Conservation (phyloP, 1,140 invertebrate genomes). For the Aporrectodea caliginosa region DNA sequence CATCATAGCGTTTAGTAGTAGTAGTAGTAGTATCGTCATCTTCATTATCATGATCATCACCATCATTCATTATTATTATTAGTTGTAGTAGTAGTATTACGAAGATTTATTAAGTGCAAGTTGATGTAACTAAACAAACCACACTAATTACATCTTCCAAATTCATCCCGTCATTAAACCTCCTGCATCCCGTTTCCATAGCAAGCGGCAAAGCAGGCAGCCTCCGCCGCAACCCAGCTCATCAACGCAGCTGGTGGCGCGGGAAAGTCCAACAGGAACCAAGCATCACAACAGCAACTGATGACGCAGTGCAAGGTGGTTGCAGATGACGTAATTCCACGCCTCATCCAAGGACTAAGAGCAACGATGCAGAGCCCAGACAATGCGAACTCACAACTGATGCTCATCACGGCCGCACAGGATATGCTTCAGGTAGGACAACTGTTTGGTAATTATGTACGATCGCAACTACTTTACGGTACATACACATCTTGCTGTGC, state of each 20-base stretch:
- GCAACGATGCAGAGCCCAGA: constrained; percentile 68
- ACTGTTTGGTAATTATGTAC: too few relatives aligned
- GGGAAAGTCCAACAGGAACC: constrained; percentile 70
- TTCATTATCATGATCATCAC: too few relatives aligned
- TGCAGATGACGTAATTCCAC: constrained; percentile 70
- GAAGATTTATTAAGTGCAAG: too few relatives aligned
- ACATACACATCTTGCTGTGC: too few relatives aligned
- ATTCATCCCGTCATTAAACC: not conserved
- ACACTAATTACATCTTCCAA: constrained; percentile 11
- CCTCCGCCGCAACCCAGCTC: constrained; percentile 82
- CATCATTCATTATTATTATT: too few relatives aligned
- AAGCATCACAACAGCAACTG: constrained; percentile 71
- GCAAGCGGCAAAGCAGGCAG: constrained; percentile 77
- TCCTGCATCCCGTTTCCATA: constrained; percentile 31
- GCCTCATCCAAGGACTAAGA: constrained; percentile 75
- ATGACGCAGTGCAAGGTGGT: constrained; percentile 70
- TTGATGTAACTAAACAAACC: too few relatives aligned
- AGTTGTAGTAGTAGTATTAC: too few relatives aligned
- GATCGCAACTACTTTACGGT: too few relatives aligned
- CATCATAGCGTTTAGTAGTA: too few relatives aligned
- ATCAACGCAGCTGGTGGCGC: constrained; percentile 61
- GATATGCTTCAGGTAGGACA: constrained; percentile 18
- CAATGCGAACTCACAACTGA: constrained; percentile 59
- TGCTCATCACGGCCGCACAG: constrained; percentile 14
- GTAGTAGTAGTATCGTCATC: too few relatives aligned